phyloP scores from a whole-genome alignment of 2,888 invertebrate genomes.

The Amphimallon solstitiale region DNA sequence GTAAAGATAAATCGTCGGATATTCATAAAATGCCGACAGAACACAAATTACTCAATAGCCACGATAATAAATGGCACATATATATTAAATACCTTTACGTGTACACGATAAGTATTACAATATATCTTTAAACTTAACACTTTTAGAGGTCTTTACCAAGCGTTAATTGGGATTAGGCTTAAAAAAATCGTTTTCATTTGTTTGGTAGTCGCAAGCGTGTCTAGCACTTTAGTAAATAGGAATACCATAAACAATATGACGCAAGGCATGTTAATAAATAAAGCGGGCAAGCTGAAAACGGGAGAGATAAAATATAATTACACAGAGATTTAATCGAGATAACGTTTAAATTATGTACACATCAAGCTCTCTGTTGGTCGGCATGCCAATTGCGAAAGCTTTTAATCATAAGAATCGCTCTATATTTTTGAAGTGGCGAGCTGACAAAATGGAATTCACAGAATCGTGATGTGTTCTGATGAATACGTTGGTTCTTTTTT shows the following conservation, averaged over 20 bases:
- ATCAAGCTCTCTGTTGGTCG: neutral
- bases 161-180: too few relatives aligned
- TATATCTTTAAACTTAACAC: too few relatives aligned
- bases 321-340: conserved; percentile 20
- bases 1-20: conserved; percentile 14
- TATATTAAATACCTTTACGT: neutral
- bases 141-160: too few relatives aligned
- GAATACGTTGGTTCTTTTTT: too few relatives aligned
- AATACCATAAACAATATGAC: conserved; percentile 11
- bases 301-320: conserved; percentile 29
- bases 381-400: conserved; percentile 20
- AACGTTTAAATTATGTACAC: conserved; percentile 16
- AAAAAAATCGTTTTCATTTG: too few relatives aligned
- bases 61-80: conserved; percentile 3
- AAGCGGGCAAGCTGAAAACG: conserved; percentile 13
- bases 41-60: conserved; percentile 25
- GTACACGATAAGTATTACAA: too few relatives aligned
- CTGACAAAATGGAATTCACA: conserved; percentile 10
- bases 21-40: conserved; percentile 9
- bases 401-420: conserved; percentile 8
- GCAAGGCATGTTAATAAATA: conserved; percentile 26
- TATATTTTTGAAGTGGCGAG: conserved; percentile 10
- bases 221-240: conserved; percentile 4
- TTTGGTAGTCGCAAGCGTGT: neutral
- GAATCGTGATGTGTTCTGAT: too few relatives aligned